Percentiles rank a stretch among this genome's conserved stretches.
Conservation (phyloP, 2,797 vertebrate species). For the Botia almorhae region DNA sequence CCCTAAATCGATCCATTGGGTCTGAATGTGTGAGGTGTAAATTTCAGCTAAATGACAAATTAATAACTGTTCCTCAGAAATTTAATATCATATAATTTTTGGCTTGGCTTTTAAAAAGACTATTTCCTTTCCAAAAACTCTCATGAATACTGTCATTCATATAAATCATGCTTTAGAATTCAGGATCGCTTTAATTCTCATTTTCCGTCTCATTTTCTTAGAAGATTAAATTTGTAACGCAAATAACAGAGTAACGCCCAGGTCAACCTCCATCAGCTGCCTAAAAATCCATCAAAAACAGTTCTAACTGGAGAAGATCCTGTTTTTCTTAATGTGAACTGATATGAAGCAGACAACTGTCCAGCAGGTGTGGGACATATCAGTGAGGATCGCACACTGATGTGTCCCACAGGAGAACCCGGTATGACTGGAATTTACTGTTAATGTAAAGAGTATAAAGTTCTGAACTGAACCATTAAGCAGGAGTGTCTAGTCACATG, state of each 20-base stretch:
- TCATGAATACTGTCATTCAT: constrained; percentile 5
- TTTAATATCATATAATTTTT: constrained; percentile 24
- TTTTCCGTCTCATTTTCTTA: constrained; percentile 28
- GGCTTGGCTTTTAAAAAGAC: constrained; percentile 16
- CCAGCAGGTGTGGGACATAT: constrained; percentile 27
- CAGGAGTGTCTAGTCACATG: constrained; percentile 13
- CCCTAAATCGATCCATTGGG: background rate
- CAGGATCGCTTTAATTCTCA: constrained; percentile 17
- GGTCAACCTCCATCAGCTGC: constrained; percentile 5
- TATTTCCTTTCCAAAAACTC: constrained; percentile 3
- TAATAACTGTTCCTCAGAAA: constrained; percentile 20
- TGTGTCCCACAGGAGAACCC: constrained; percentile 28
- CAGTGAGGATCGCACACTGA: constrained; percentile 6
- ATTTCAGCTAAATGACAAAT: constrained; percentile 28
- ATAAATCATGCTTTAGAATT: constrained; percentile 13
- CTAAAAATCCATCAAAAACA: constrained; percentile 23
- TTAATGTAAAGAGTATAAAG: constrained; percentile 15
- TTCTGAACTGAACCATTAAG: constrained; percentile 21
- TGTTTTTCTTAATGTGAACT: background rate
- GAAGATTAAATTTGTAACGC: constrained; percentile 6
- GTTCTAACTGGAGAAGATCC: background rate
- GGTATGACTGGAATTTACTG: constrained; percentile 43
- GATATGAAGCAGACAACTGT: background rate
- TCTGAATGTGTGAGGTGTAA: background rate
- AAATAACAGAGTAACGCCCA: background rate